Evolutionary conservation across 2,113 vertebrate species (phyloP), one percentile per base, ranked within the genome.

Genomic region (Enhydra lutris): DNA sequence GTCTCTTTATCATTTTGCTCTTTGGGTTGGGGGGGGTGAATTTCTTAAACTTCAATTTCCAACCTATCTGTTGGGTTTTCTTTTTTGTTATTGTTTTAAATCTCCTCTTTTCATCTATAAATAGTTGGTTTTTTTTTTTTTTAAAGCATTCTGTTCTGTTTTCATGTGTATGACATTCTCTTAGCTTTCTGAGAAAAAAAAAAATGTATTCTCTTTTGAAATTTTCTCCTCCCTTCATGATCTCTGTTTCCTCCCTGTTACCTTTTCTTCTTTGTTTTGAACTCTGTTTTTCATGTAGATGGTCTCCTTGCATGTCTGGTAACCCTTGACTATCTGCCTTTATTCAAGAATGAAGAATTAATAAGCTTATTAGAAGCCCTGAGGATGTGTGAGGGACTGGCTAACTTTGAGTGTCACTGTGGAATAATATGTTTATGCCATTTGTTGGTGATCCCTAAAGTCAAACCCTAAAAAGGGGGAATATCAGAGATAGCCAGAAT

Each of bases 21-120:
- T 93, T 39, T 87, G 55, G 57, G n/a, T 15, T 21, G 21, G n/a
- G 24, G 67, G 14, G 50, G 50, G 47, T n/a, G n/a, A n/a, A 13
- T 91, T 94, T 95, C 69, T 88, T 96, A 24, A 86, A 73, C 69
- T 87, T 88, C 50, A 74, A 71, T 69, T 94, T 96, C 61, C 45
- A 90, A 76, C 7, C 26, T 69, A 52, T 83, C 69, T 84, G 8
- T 76, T 81, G 74, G 36, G 76, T 91, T 88, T 93, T 96, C 80
- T 84, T 95, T 96, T 96, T 31, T 96, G 67, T 92, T n/a, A n/a
- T n/a, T 78, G 61, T 95, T 71, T 97, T 94, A 95, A 95, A 97
- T 97, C 89, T 95, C 67, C n/a, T 92, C 82, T 96, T 95, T 96
- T 95, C 45, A 79, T 83, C 90, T 97, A 69, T 93, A 94, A 93